Conservation (phyloP, 2,113 vertebrate species). For the Apodemus sylvaticus region DNA sequence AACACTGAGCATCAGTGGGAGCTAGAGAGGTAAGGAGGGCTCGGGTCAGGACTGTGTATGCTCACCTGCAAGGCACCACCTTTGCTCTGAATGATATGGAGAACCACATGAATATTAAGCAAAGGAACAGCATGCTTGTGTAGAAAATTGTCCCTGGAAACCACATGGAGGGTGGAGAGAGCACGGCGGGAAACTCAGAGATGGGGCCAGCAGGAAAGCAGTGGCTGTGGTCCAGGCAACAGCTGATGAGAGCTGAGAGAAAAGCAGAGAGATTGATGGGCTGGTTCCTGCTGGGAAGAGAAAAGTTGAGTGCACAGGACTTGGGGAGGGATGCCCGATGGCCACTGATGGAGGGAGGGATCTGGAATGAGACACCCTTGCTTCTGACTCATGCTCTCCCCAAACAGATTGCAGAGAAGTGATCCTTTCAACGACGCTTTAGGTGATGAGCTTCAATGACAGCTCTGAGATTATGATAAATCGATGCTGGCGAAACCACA, state of each 20-base stretch:
- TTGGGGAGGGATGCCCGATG: not conserved
- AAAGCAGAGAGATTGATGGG: slow-evolving; percentile 11
- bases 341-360: not conserved
- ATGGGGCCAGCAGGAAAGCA: not conserved
- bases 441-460: not conserved
- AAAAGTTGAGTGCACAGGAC: not conserved
- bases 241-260: not conserved
- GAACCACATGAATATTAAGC: not conserved
- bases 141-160: slow-evolving; percentile 15
- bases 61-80: not conserved
- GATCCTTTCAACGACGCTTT: slow-evolving; percentile 6
- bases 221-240: not conserved
- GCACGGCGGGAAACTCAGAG: not conserved
- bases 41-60: not conserved
- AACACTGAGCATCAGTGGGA: not conserved
- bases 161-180: not conserved
- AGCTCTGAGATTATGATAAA: slow-evolving; percentile 44
- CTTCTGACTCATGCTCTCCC: slow-evolving; percentile 42
- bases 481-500: not conserved
- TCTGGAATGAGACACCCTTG: slow-evolving; percentile 9
- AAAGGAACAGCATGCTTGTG: not conserved
- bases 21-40: not conserved
- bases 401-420: slow-evolving; percentile 49
- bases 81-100: not conserved
- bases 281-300: not conserved